Percentiles rank a stretch among this genome's conserved stretches.
Conservation (phyloP, 2,113 vertebrate species). For the Charina bottae region DNA sequence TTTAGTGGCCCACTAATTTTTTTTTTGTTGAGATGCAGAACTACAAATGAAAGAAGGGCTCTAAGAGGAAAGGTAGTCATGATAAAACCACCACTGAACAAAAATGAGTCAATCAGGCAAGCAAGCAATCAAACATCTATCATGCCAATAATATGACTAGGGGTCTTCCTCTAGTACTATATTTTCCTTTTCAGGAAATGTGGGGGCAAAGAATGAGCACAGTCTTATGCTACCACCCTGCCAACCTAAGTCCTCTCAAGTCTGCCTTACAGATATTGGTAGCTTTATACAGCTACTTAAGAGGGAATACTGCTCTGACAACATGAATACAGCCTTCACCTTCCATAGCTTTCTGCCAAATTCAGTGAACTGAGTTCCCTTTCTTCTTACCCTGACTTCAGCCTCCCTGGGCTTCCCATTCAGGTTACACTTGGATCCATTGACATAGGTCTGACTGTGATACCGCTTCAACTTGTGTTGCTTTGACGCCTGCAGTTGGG, state of each 20-base stretch:
- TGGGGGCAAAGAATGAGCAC: background rate
- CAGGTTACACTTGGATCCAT: constrained; percentile 92
- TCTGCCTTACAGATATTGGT: background rate
- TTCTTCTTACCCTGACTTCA: constrained; percentile 87
- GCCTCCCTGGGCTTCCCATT: constrained; percentile 87
- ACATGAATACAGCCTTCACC: background rate
- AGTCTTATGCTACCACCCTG: background rate
- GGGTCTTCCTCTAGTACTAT: background rate
- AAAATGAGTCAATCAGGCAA: background rate
- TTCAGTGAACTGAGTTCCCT: background rate
- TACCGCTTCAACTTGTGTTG: constrained; percentile 91
- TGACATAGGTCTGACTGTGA: constrained; percentile 94
- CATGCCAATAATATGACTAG: background rate
- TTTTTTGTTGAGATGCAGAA: background rate
- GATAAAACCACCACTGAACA: background rate
- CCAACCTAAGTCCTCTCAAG: background rate
- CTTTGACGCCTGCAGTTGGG: constrained; percentile 83
- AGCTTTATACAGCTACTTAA: background rate
- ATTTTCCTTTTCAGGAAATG: background rate
- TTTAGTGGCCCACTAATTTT: background rate
- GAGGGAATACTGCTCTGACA: background rate
- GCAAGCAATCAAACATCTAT: background rate
- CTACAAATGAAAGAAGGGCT: background rate
- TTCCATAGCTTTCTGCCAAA: background rate
- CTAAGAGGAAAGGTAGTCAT: background rate